Conservation (phyloP, 2,888 invertebrate genomes). For the Caenorhabditis afra region DNA sequence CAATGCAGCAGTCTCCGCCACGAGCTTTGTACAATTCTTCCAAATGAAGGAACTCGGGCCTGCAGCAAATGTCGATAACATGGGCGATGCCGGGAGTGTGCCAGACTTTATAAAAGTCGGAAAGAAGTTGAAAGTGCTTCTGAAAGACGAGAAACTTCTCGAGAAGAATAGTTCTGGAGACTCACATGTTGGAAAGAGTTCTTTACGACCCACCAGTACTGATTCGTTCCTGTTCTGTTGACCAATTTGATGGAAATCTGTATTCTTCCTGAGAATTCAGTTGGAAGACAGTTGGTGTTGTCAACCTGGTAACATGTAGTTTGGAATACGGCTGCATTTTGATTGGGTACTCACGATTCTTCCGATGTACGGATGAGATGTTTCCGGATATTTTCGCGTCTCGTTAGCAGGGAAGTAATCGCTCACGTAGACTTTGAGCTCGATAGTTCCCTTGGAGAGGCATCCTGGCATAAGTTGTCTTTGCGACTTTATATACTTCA, state of each 20-base stretch:
- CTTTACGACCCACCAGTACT: constrained; percentile 20
- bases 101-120: constrained; percentile 25
- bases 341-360: constrained; percentile 23
- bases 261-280: constrained; percentile 21
- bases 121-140: constrained; percentile 27
- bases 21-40: background rate
- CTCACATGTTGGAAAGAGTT: constrained; percentile 13
- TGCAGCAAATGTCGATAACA: too few species aligned
- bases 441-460: background rate
- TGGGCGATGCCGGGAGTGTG: constrained; percentile 1
- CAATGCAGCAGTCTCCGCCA: too few species aligned
- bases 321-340: background rate
- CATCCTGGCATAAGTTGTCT: background rate
- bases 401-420: background rate
- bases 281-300: constrained; percentile 4
- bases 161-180: background rate
- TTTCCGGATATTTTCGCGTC: constrained; percentile 9
- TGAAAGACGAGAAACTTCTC: background rate
- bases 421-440: background rate
- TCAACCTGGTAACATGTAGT: constrained; percentile 21
- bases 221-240: background rate
- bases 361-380: constrained; percentile 28
- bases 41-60: too few species aligned
- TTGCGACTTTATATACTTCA: background rate
- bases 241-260: constrained; percentile 15